Base-by-base conservation (phyloP, 2,797 vertebrate genomes). In the Pelodytes ibericus region DNA sequence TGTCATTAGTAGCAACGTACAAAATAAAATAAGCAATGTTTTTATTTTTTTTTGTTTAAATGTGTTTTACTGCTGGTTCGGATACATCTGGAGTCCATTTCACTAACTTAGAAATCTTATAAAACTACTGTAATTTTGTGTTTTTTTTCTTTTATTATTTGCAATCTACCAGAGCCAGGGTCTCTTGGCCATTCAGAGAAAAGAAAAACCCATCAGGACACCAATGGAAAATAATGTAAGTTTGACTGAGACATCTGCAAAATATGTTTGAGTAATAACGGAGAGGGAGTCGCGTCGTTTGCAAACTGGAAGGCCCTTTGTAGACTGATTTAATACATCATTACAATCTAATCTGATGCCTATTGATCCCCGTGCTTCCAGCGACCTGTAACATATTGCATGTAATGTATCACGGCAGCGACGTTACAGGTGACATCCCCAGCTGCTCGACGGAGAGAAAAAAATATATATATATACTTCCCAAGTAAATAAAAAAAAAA, bases 51-150 rank as follows among this genome's bases (percentile, higher is more conserved):
- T 31, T 27, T 13, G 13, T 47, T 2, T 26, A 64, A 18, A 47
- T 65, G 18, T 6, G 33, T 11, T 6, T 4, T 47, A 18, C 44
- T 6, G 3, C 11, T 44, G 4, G 62, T 72, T 39, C 62, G 41
- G 47, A 59, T 60, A 26, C 62, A 72, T 24, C 69, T 78, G 69
- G 53, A 16, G 69, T 49, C 26, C 62, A 18, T 72, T 78, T 66
- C 29, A 4, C 7, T 67, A 39, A 22, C 62, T 58, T 51, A 78
- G 66, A 72, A 78, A 66, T 60, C 16, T 22, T 66, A 66, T 72
- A 72, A n/a, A n/a, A 67, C 69, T 78, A 51, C 62, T 66, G 62
- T 29, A 72, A 71, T 47, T 72, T 66, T 60, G 53, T 39, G 41
- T n/a, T n/a, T n/a, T n/a, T n/a, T n/a, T n/a, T n/a, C n/a, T n/a